Percentiles rank a stretch among this genome's conserved stretches.
phyloP scores from a whole-genome alignment of 2,113 vertebrate species.

The Pteropus alecto region DNA sequence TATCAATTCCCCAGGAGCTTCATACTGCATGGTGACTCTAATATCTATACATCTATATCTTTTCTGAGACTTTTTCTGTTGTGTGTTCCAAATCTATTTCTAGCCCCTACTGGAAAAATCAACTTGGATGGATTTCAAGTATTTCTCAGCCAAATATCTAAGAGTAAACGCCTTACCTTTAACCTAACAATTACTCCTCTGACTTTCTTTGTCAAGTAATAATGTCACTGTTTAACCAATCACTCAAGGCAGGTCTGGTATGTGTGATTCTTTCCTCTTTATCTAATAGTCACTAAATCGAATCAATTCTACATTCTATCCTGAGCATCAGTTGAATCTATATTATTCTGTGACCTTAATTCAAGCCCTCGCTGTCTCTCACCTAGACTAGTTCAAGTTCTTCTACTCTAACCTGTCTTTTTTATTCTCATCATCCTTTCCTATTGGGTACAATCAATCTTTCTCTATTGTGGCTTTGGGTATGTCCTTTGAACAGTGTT shows the following conservation, averaged over 20 bases:
- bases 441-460: neutral
- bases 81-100: neutral
- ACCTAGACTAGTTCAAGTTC: neutral
- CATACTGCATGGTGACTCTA: neutral
- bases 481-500: neutral
- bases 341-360: neutral
- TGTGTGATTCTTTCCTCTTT: neutral
- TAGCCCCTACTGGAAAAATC: neutral
- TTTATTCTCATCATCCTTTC: neutral
- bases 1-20: neutral
- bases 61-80: neutral
- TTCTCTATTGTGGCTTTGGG: neutral
- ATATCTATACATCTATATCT: constrained; percentile 4
- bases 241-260: neutral
- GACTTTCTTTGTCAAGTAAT: neutral
- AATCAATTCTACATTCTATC: neutral
- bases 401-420: neutral
- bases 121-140: neutral
- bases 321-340: neutral
- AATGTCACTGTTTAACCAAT: neutral
- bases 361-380: neutral
- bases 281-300: neutral
- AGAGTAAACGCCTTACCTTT: neutral
- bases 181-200: neutral
- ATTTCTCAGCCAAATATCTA: neutral